phyloP scores from a whole-genome alignment of 2,113 vertebrate genomes.

The Mystacornis crossleyi region DNA sequence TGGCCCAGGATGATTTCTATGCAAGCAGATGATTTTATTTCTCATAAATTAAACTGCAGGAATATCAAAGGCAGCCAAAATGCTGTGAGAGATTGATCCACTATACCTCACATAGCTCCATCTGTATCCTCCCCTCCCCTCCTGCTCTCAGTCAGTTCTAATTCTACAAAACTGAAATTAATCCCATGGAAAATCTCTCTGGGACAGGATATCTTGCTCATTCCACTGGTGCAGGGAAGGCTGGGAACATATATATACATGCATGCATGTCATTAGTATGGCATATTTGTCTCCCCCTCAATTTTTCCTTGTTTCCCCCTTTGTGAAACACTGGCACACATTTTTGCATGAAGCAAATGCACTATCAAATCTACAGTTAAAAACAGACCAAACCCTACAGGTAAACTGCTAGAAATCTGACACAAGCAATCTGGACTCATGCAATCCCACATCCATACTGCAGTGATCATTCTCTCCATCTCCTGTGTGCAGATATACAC shows the following conservation, averaged over 20 bases:
- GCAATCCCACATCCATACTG: not conserved
- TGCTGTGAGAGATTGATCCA: not conserved
- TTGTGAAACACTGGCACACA: not conserved
- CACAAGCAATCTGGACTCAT: not conserved
- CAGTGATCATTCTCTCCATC: not conserved
- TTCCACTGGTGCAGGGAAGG: not conserved
- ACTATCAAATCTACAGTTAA: not conserved
- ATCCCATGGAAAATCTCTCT: not conserved
- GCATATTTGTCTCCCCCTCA: not conserved
- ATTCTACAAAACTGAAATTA: not conserved
- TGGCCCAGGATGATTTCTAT: not conserved
- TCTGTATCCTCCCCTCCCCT: not conserved
- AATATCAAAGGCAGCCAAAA: not conserved
- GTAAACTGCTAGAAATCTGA: not conserved
- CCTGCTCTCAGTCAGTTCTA: not conserved
- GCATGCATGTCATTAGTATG: not conserved
- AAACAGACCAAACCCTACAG: not conserved
- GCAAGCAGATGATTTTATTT: not conserved
- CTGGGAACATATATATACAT: not conserved
- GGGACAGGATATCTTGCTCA: not conserved
- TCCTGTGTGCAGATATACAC: not conserved
- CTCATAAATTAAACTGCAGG: not conserved
- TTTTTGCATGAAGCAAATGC: not conserved
- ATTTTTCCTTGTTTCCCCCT: not conserved
- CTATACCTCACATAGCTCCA: not conserved